A percentile compares a stretch with the other conserved stretches of the same genome.
Conservation (phyloP, 2,888 invertebrate species). For the Macropis europaea region DNA sequence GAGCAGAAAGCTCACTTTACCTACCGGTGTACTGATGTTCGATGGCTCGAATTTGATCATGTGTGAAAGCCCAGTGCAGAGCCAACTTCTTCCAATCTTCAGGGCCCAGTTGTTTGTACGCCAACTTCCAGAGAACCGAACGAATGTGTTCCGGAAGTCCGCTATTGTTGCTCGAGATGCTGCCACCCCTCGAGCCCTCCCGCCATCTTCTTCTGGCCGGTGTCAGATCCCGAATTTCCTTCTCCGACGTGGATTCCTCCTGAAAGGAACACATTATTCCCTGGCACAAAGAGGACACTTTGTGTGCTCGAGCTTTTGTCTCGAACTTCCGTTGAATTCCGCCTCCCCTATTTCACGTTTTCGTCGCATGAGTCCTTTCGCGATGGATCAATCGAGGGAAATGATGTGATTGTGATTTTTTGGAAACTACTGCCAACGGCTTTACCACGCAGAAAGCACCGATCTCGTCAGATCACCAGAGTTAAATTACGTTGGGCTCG, state of each 20-base stretch:
- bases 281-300: too few relatives aligned
- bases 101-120: slow-evolving; percentile 83
- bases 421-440: too few relatives aligned
- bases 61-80: slow-evolving; percentile 85
- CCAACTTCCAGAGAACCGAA: slow-evolving; percentile 81
- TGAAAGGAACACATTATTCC: slow-evolving; percentile 31
- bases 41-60: slow-evolving; percentile 85
- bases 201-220: slow-evolving; percentile 72
- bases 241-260: slow-evolving; percentile 69
- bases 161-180: slow-evolving; percentile 64
- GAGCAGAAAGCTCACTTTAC: too few relatives aligned
- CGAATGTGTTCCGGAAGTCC: slow-evolving; percentile 78
- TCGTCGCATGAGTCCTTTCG: too few relatives aligned
- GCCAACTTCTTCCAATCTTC: slow-evolving; percentile 86
- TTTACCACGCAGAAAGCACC: too few relatives aligned
- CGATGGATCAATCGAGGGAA: too few relatives aligned
- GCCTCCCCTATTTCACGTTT: too few relatives aligned
- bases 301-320: too few relatives aligned
- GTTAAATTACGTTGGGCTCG: too few relatives aligned
- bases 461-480: too few relatives aligned
- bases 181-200: slow-evolving; percentile 65
- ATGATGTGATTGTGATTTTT: too few relatives aligned
- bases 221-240: slow-evolving; percentile 70
- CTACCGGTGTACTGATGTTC: slow-evolving; percentile 87
- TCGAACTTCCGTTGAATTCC: too few relatives aligned